Percentiles rank a stretch among this genome's conserved stretches.
Conservation (phyloP, 2,888 invertebrate genomes). For the Tipula unca region DNA sequence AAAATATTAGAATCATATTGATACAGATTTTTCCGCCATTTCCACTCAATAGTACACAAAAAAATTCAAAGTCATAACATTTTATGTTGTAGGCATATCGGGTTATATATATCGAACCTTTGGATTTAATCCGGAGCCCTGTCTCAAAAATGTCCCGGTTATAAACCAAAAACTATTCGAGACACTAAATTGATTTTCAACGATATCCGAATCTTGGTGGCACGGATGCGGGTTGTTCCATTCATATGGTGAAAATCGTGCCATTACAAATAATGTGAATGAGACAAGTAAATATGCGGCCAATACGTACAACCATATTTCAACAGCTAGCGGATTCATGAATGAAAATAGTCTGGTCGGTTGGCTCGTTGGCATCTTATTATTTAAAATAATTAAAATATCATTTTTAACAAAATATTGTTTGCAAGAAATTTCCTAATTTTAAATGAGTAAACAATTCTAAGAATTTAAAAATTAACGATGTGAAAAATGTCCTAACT, state of each 20-base stretch:
- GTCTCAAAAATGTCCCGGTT: conserved; percentile 79
- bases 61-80: background rate
- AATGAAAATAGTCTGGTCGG: conserved; percentile 88
- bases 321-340: conserved; percentile 90
- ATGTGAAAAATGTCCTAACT: no score
- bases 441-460: no score
- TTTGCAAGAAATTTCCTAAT: background rate
- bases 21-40: background rate
- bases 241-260: conserved; percentile 93
- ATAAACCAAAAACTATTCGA: conserved; percentile 91
- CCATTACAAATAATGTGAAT: conserved; percentile 91
- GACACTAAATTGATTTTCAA: conserved; percentile 94
- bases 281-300: conserved; percentile 91
- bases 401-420: background rate
- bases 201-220: conserved; percentile 70
- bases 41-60: background rate
- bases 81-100: background rate
- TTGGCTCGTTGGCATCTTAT: conserved; percentile 79
- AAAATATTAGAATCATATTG: background rate
- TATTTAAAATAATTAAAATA: background rate
- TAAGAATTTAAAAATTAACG: no score
- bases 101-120: conserved; percentile 50
- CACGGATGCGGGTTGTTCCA: conserved; percentile 80
- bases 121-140: conserved; percentile 76
- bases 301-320: conserved; percentile 93